Evolutionary conservation across 2,113 vertebrate genomes (phyloP), one percentile per base, ranked within the genome.

Genomic region (Mormyrus iriodes): DNA sequence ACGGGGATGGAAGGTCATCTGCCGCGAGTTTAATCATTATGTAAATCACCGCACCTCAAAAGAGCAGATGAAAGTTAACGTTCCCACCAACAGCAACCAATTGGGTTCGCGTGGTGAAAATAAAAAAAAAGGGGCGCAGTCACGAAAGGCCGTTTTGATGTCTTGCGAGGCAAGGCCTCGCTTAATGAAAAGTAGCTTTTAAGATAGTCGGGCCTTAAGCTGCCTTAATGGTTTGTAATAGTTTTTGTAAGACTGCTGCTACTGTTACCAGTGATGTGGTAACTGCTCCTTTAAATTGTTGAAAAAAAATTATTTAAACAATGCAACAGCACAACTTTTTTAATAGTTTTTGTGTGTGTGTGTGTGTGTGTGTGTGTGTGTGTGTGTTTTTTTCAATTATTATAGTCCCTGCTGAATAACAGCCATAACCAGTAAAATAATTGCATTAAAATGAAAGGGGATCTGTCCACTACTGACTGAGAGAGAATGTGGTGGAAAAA

Each of bases 1-100:
- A 90, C 89, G 86, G 90, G 93, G 92, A 93, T 87, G 91, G 48
- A 87, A 88, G 95, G 94, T 95, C 94, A 93, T 93, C 92, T 94
- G 93, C 93, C 93, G 90, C 89, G 48, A 44, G 91, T 95, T 95
- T 94, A 95, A 95, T 95, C 93, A 94, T 93, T 93, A 93, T 88
- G 93, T 91, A 94, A 93, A 95, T 94, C 94, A 93, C 92, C 95
- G 91, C 90, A 91, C 91, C 93, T 94, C 92, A 88, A 88, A 53
- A 90, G 90, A 93, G 91, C 90, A 90, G 91, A 94, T 94, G 93
- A 93, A 93, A 94, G 92, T 90, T 90, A 85, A 89, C 89, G 83
- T 89, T 73, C 86, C 85, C 84, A 55, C 88, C 82, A 88, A 82
- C 86, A 82, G 79, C 73, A 52, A 76, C 88, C 65, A 48, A 48